phyloP scores from a whole-genome alignment of 2,113 vertebrate genomes.

The Coptodon rendalli region DNA sequence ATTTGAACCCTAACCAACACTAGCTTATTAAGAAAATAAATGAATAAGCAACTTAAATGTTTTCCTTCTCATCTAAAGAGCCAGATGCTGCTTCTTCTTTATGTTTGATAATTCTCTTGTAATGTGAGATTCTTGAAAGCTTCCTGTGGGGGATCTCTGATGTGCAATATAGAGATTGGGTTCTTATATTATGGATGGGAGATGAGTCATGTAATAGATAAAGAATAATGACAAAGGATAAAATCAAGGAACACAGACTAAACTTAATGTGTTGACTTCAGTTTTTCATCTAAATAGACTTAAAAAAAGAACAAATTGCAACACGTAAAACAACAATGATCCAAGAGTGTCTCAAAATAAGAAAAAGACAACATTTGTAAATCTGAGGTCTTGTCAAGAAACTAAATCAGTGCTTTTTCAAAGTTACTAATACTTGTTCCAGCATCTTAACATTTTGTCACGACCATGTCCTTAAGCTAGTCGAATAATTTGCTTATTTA shows the following conservation, averaged over 20 bases:
- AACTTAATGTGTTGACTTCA: neutral
- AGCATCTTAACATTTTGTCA: neutral
- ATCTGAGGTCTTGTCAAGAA: neutral
- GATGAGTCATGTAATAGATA: neutral
- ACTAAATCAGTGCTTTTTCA: neutral
- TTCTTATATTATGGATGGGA: neutral
- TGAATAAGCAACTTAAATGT: neutral
- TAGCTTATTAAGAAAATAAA: neutral
- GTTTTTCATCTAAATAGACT: neutral
- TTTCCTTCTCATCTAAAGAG: neutral
- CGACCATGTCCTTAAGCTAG: accelerated
- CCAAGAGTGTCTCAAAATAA: neutral
- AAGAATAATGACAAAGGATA: neutral
- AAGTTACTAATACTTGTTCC: neutral
- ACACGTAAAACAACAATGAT: neutral
- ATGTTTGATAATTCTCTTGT: neutral
- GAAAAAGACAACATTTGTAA: neutral
- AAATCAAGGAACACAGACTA: neutral
- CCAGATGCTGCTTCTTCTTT: accelerated
- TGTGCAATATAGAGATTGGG: neutral
- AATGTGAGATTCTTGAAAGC: neutral
- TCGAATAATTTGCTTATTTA: neutral
- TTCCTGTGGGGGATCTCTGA: neutral
- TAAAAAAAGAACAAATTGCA: neutral
- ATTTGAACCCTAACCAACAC: neutral